phyloP scores from a whole-genome alignment of 2,113 vertebrate genomes.

The Triplophysa siluroides region DNA sequence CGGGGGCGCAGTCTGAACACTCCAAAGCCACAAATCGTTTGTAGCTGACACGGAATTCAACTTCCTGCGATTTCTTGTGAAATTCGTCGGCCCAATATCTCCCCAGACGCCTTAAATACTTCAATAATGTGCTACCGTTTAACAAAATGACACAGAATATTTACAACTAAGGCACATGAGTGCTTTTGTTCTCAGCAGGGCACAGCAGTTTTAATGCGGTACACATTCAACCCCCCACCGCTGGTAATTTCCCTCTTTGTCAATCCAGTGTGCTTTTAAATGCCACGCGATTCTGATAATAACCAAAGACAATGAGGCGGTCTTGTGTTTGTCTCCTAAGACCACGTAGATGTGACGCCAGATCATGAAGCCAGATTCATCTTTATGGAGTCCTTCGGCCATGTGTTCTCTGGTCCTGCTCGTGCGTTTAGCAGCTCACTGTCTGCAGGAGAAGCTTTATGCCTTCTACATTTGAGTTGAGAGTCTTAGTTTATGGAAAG shows the following conservation, averaged over 20 bases:
- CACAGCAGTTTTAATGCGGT: slow-evolving; percentile 18
- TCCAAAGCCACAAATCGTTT: too few relatives aligned
- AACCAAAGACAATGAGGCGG: slow-evolving; percentile 2
- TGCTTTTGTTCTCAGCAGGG: slow-evolving; percentile 23
- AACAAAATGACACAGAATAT: slow-evolving; percentile 12
- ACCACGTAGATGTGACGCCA: background rate
- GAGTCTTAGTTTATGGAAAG: too few relatives aligned
- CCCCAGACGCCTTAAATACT: background rate
- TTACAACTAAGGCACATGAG: slow-evolving; percentile 12
- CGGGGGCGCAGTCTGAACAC: too few relatives aligned
- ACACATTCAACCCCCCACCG: slow-evolving; percentile 14
- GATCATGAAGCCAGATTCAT: background rate
- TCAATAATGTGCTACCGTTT: slow-evolving; percentile 1
- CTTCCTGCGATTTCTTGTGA: too few relatives aligned
- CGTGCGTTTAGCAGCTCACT: background rate
- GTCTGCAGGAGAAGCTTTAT: slow-evolving; percentile 7
- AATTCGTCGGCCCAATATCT: background rate
- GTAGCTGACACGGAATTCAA: too few relatives aligned
- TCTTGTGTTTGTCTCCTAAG: slow-evolving; percentile 13
- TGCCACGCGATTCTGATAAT: slow-evolving; percentile 3
- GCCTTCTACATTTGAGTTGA: background rate
- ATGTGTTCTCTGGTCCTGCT: background rate
- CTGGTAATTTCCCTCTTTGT: background rate
- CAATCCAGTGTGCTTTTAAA: background rate
- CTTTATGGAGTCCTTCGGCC: background rate